Conservation (phyloP, 2,797 vertebrate genomes). For the Esox masquinongy region DNA sequence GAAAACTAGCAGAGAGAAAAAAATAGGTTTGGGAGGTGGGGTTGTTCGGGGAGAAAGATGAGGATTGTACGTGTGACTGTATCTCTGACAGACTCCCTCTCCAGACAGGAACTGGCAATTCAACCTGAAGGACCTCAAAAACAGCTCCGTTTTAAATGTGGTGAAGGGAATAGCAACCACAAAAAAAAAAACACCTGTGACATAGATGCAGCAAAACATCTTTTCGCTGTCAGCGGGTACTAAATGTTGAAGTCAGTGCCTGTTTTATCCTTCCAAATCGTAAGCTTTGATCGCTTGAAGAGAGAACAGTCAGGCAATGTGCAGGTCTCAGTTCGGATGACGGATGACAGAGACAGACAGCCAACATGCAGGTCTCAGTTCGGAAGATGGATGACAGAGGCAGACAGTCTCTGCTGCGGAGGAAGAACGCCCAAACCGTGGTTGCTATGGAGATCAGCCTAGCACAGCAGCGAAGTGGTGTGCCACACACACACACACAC, state of each 20-base stretch:
- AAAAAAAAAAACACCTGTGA: not conserved
- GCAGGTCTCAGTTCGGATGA: too few relatives aligned
- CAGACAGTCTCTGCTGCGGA: conserved; percentile 13
- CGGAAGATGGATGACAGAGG: conserved; percentile 36
- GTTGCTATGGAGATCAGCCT: conserved; percentile 39
- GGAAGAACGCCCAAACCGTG: not conserved
- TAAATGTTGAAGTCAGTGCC: not conserved
- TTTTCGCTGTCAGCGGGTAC: not conserved
- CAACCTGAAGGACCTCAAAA: not conserved
- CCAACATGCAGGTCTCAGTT: conserved; percentile 12
- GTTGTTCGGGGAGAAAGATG: not conserved
- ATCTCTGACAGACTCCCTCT: not conserved
- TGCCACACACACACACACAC: conserved; percentile 1
- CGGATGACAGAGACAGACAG: not conserved
- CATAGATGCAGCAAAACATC: not conserved
- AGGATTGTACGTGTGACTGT: not conserved
- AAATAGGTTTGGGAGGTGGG: not conserved
- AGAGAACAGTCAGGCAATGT: not conserved
- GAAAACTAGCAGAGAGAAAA: not conserved
- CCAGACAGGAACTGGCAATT: not conserved
- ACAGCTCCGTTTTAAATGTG: not conserved
- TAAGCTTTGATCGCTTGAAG: conserved; percentile 11
- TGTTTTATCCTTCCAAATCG: not conserved
- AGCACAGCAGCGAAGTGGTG: conserved; percentile 35
- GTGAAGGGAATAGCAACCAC: not conserved